Evolutionary conservation across 2,797 vertebrate genomes (phyloP).

Genomic region (Harpagifer antarcticus): DNA sequence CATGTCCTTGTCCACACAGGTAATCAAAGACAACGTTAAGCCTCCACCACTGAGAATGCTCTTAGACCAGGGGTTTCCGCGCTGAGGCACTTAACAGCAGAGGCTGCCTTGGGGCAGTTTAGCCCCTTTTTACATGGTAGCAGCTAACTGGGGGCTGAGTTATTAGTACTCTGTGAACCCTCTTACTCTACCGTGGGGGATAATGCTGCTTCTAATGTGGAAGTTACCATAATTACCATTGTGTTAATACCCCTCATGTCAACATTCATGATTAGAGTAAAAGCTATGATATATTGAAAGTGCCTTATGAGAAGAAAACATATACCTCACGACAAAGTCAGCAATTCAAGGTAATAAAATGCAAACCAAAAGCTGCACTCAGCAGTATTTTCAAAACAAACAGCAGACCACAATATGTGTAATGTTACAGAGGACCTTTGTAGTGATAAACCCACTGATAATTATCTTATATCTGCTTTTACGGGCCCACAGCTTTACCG

Average conservation of each 20-base stretch:
- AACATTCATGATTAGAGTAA: constrained; percentile 23
- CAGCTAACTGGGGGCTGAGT: constrained; percentile 9
- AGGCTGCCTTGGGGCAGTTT: constrained; percentile 22
- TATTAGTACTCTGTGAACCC: constrained; percentile 18
- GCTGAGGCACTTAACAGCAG: neutral
- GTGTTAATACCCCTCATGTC: neutral
- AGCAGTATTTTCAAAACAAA: constrained; percentile 12
- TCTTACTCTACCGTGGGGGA: constrained; percentile 13
- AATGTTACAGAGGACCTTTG: neutral
- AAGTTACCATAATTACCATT: constrained; percentile 15
- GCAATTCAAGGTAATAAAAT: constrained; percentile 6
- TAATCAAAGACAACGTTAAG: constrained; percentile 69
- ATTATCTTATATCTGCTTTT: neutral
- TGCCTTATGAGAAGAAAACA: neutral
- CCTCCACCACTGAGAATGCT: constrained; percentile 41
- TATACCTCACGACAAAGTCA: neutral
- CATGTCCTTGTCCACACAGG: constrained; percentile 70
- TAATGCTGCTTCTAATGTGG: constrained; percentile 2
- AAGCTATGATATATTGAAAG: neutral
- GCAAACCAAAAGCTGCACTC: constrained; percentile 12
- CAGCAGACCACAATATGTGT: neutral
- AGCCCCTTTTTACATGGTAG: constrained; percentile 13
- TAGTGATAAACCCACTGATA: neutral
- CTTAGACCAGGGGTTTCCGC: constrained; percentile 34
- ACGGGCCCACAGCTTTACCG: neutral